phyloP scores from a whole-genome alignment of 1,140 invertebrate species.

The Caenorhabditis brenneri region DNA sequence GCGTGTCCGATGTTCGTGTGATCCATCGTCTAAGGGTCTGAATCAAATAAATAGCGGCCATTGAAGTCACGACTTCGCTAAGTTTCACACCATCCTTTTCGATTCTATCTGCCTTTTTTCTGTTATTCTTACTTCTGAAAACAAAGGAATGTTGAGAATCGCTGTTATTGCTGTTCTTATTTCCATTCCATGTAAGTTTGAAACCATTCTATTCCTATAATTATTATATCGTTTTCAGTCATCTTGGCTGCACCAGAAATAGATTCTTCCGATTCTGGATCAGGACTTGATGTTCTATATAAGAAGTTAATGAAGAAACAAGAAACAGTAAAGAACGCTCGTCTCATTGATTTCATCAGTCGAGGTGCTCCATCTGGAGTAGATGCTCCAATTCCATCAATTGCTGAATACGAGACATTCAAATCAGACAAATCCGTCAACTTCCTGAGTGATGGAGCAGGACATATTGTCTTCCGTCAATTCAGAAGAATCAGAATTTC shows the following conservation, averaged over 20 bases:
- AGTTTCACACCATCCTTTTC: constrained; percentile 23
- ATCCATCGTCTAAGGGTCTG: constrained; percentile 1
- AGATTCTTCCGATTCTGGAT: neutral
- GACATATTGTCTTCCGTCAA: constrained; percentile 26
- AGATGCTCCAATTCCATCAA: constrained; percentile 27
- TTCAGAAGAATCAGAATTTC: constrained; percentile 38
- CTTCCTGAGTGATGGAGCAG: constrained; percentile 34
- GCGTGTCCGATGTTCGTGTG: neutral
- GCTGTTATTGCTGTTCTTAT: neutral
- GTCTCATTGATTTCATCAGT: constrained; percentile 7
- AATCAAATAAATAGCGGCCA: constrained; percentile 37
- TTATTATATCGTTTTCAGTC: neutral
- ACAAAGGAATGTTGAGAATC: neutral
- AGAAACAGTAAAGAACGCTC: neutral
- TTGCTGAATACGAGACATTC: constrained; percentile 46
- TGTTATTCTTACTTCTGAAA: neutral
- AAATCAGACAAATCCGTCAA: constrained; percentile 9
- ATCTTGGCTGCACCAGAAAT: neutral
- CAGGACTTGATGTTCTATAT: neutral
- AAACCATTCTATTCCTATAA: neutral
- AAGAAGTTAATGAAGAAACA: constrained; percentile 30
- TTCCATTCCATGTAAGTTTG: neutral
- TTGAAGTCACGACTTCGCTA: constrained; percentile 26
- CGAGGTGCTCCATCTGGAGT: constrained; percentile 34
- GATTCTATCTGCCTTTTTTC: neutral